Percentiles rank a stretch among this genome's conserved stretches.
These are phyloP conservation scores for Montipora capricornis DNA, from an alignment of 64 coral and sea anemone genomes.

Conservation along the genomic window DNA sequence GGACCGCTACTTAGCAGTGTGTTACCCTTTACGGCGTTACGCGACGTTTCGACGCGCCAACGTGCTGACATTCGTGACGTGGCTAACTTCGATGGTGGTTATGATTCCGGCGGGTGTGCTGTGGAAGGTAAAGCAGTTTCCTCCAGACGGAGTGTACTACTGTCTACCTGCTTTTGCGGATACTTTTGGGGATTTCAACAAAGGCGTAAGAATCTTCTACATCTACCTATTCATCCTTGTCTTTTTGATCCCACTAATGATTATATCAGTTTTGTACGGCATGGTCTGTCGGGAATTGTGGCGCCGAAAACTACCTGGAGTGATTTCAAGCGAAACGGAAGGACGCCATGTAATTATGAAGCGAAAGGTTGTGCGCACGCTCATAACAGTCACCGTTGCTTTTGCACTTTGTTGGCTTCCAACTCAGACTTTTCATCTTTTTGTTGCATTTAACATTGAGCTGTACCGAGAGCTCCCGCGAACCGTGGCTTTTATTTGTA, in stretches of 20 bases:
- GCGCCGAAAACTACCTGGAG: constrained; percentile 1
- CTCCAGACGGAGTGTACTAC: background rate
- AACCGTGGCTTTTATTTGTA: background rate
- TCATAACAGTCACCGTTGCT: background rate
- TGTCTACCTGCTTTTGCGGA: background rate
- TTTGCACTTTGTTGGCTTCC: constrained; percentile 34
- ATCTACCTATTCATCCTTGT: background rate
- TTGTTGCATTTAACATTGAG: background rate
- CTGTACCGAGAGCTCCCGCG: background rate
- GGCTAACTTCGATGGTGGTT: background rate
- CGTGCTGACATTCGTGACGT: background rate
- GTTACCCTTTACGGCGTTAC: background rate
- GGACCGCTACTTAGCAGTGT: constrained; percentile 1
- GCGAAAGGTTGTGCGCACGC: constrained; percentile 15
- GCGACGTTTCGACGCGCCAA: background rate
- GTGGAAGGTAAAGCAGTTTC: background rate
- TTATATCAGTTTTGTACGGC: background rate
- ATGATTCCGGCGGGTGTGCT: background rate
- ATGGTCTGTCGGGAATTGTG: background rate
- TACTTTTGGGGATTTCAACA: background rate
- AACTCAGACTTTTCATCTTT: background rate
- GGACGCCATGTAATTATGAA: background rate
- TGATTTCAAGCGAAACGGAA: background rate
- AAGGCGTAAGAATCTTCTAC: background rate
- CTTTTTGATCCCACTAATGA: background rate